phyloP scores from a whole-genome alignment of 2,797 vertebrate genomes.

The Pipistrellus kuhlii region DNA sequence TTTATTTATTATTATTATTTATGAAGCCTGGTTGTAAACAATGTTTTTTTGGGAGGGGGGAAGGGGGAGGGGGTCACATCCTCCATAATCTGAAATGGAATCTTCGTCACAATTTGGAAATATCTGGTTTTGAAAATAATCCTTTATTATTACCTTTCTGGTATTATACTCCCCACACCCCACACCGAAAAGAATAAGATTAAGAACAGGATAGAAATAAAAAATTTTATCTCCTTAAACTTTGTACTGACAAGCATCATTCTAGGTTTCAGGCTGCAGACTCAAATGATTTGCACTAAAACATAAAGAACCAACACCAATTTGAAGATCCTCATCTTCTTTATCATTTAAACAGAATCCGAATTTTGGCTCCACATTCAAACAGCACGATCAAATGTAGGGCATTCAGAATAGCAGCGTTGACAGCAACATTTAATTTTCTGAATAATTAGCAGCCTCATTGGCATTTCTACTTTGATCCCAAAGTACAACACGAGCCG shows the following conservation, averaged over 20 bases:
- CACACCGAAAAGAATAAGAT: not conserved
- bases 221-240: not conserved
- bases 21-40: not conserved
- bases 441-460: constrained; percentile 56
- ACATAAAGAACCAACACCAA: not conserved
- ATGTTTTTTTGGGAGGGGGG: not conserved
- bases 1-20: not conserved
- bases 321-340: not conserved
- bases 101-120: constrained; percentile 41
- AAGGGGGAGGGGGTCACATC: not conserved
- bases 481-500: not conserved
- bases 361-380: not conserved
- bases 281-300: not conserved
- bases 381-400: not conserved
- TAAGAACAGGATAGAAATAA: constrained; percentile 13
- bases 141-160: constrained; percentile 1
- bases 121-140: constrained; percentile 26
- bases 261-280: not conserved
- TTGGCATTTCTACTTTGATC: constrained; percentile 52
- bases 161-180: not conserved
- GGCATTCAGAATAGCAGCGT: not conserved
- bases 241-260: not conserved
- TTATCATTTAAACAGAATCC: not conserved
- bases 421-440: constrained; percentile 51
- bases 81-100: constrained; percentile 26